phyloP scores from a whole-genome alignment of 2,113 vertebrate genomes.

The Oncorhynchus mykiss region DNA sequence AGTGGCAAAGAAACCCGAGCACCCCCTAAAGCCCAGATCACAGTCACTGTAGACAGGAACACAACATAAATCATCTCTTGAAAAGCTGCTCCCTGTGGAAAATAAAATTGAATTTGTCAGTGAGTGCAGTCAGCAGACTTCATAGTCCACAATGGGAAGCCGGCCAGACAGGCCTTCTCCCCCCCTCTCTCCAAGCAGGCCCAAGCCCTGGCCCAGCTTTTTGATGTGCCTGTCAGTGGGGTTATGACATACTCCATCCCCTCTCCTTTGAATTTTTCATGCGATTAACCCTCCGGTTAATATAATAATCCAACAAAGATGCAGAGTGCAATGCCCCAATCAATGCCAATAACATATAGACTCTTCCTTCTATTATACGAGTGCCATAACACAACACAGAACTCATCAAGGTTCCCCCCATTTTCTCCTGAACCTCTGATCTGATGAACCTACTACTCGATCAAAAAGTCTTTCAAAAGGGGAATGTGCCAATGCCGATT shows the following conservation, averaged over 20 bases:
- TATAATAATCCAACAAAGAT: constrained; percentile 70
- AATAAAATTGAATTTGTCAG: constrained; percentile 65
- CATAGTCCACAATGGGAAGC: constrained; percentile 47
- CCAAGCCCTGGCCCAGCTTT: constrained; percentile 30
- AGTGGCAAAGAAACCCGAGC: neutral
- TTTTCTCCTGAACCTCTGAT: no score
- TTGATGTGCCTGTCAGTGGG: constrained; percentile 58
- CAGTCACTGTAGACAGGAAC: constrained; percentile 49
- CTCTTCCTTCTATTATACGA: constrained; percentile 40
- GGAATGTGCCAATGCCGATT: neutral
- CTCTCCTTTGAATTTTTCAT: constrained; percentile 63
- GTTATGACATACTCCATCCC: constrained; percentile 63
- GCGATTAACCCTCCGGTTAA: constrained; percentile 69
- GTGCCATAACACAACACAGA: constrained; percentile 19
- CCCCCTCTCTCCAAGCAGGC: constrained; percentile 10
- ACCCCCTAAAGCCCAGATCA: constrained; percentile 5
- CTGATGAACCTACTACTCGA: no score
- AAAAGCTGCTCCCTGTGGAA: constrained; percentile 49
- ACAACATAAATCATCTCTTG: constrained; percentile 67
- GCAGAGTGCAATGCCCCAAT: constrained; percentile 66
- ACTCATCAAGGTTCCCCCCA: no score
- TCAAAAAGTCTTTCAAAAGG: neutral
- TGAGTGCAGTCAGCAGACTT: constrained; percentile 63
- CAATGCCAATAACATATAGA: constrained; percentile 67
- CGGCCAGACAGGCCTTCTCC: constrained; percentile 41